These are phyloP conservation scores for Aelia acuminata DNA, from an alignment of 2,888 invertebrate genomes.

Conservation along the genomic window DNA sequence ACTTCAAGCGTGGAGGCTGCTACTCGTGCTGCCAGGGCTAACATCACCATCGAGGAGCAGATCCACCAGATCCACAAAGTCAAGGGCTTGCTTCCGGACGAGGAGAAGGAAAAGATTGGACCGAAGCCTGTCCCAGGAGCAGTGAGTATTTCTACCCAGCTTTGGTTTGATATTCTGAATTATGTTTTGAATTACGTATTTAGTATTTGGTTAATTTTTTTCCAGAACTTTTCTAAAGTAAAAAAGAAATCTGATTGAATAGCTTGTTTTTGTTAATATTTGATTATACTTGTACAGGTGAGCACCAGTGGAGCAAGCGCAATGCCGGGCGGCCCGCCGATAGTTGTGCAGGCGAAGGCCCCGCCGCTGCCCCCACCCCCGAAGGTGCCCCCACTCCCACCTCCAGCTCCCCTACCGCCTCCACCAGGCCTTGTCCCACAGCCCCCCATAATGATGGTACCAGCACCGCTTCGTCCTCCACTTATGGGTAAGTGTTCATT, in stretches of 20 bases:
- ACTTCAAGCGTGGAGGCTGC: conserved; percentile 97
- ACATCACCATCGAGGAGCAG: conserved; percentile 94
- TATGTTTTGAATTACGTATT: no score
- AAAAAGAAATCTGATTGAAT: no score
- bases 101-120: conserved; percentile 97
- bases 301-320: conserved; percentile 67
- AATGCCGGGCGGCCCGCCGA: conserved; percentile 71
- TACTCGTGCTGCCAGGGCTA: conserved; percentile 92
- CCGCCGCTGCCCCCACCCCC: conserved; percentile 67
- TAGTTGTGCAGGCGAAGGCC: conserved; percentile 67
- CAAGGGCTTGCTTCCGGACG: conserved; percentile 93
- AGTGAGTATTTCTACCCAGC: conserved; percentile 60
- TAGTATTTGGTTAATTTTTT: no score
- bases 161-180: no score
- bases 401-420: conserved; percentile 71
- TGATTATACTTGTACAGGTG: conserved; percentile 53
- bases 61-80: conserved; percentile 98
- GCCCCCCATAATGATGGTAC: conserved; percentile 77
- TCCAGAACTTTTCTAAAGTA: no score
- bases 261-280: neutral
- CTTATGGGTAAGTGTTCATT: conserved; percentile 72
- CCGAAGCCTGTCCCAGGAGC: conserved; percentile 80
- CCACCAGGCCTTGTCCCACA: conserved; percentile 71
- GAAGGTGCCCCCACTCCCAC: conserved; percentile 64
- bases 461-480: conserved; percentile 73